Evolutionary conservation across 2,888 invertebrate species (phyloP).

Genomic region (Netelia virgata): DNA sequence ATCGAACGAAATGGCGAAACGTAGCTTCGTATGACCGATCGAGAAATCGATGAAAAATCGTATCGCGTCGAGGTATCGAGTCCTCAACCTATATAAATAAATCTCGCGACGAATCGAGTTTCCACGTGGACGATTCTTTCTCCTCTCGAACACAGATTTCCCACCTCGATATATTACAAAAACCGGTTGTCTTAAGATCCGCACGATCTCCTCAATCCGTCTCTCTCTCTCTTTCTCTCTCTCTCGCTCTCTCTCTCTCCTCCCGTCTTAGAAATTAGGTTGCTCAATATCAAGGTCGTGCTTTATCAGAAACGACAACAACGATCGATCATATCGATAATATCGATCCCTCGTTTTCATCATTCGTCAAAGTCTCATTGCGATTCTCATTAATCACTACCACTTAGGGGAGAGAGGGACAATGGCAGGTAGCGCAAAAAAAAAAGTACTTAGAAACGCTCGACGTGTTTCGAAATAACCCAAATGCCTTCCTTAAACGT

Average conservation of each 20-base stretch:
- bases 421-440: too few relatives aligned
- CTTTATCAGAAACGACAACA: constrained; percentile 5
- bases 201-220: not conserved
- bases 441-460: too few relatives aligned
- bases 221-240: constrained; percentile 15
- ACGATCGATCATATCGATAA: not conserved
- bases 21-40: not conserved
- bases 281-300: constrained; percentile 61
- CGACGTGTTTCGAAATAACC: too few relatives aligned
- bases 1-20: too few relatives aligned
- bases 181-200: constrained; percentile 60
- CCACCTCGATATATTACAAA: constrained; percentile 53
- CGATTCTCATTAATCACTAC: too few relatives aligned
- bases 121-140: constrained; percentile 12
- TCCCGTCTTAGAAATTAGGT: constrained; percentile 56
- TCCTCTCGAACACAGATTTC: constrained; percentile 9
- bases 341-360: not conserved
- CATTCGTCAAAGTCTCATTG: too few relatives aligned
- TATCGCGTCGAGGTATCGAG: not conserved
- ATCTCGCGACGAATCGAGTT: constrained; percentile 28
- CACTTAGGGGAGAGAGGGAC: too few relatives aligned
- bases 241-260: constrained; percentile 11
- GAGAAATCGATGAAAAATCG: constrained; percentile 7
- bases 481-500: too few relatives aligned
- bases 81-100: not conserved